phyloP scores from a whole-genome alignment of 1,140 invertebrate genomes.

The Eumaeus atala region DNA sequence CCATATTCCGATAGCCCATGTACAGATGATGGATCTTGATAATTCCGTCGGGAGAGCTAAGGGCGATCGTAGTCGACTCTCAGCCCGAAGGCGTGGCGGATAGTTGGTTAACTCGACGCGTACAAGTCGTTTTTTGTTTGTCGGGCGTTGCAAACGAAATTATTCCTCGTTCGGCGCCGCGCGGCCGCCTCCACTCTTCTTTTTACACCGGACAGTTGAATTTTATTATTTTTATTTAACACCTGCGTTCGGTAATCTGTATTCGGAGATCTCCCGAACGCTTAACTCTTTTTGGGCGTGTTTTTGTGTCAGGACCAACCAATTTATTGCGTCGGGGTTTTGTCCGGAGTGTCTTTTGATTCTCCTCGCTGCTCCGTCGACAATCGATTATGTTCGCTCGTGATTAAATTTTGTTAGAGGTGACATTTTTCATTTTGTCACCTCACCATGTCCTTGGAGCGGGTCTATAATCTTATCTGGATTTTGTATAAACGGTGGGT shows the following conservation, averaged over 20 bases:
- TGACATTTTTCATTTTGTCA: slow-evolving; percentile 22
- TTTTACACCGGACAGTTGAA: slow-evolving; percentile 59
- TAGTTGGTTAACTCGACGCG: slow-evolving; percentile 45
- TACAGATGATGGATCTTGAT: slow-evolving; percentile 4
- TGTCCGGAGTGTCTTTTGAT: slow-evolving; percentile 66
- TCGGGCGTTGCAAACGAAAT: slow-evolving; percentile 59
- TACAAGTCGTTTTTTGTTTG: slow-evolving; percentile 57
- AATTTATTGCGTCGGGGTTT: slow-evolving; percentile 61
- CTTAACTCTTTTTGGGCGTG: slow-evolving; percentile 67
- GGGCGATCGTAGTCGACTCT: neutral
- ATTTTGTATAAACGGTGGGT: too few relatives aligned
- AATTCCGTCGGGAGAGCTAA: neutral
- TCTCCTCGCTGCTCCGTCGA: slow-evolving; percentile 55
- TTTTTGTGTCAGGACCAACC: slow-evolving; percentile 44
- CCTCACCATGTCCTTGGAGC: slow-evolving; percentile 1
- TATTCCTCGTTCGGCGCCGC: slow-evolving; percentile 61
- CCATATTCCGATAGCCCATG: neutral
- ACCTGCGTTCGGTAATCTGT: slow-evolving; percentile 70
- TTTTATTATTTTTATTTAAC: slow-evolving; percentile 73
- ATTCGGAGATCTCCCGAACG: slow-evolving; percentile 69
- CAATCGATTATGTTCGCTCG: slow-evolving; percentile 63
- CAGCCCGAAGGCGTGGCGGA: slow-evolving; percentile 37
- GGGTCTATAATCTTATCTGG: neutral
- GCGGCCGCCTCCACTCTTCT: slow-evolving; percentile 57
- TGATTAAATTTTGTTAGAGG: slow-evolving; percentile 41